Conservation (phyloP, 2,797 vertebrate genomes). For the Sarcophilus harrisii region DNA sequence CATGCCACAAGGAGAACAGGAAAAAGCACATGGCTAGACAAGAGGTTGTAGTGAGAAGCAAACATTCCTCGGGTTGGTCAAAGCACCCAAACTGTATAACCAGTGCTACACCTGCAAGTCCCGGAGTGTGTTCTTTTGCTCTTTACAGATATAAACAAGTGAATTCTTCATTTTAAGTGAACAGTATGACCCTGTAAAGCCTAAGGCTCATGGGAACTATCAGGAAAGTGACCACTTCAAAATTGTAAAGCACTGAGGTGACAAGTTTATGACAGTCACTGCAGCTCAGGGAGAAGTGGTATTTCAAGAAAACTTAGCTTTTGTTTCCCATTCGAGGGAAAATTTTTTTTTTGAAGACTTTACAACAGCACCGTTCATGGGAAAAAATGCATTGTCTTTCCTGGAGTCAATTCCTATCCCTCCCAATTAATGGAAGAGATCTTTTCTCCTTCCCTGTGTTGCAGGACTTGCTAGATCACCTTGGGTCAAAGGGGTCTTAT, state of each 20-base stretch:
- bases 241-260: conserved; percentile 75
- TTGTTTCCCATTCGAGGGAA: conserved; percentile 64
- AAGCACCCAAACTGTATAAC: conserved; percentile 81
- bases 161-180: conserved; percentile 67
- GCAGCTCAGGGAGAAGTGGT: conserved; percentile 78
- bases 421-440: conserved; percentile 46
- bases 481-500: conserved; percentile 48
- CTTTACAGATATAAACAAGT: conserved; percentile 74
- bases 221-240: conserved; percentile 75
- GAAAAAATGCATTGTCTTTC: conserved; percentile 53
- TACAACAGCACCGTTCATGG: conserved; percentile 75
- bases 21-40: conserved; percentile 62
- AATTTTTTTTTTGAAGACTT: conserved; percentile 74
- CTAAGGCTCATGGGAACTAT: conserved; percentile 75
- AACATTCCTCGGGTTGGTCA: conserved; percentile 62
- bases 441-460: conserved; percentile 50
- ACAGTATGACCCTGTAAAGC: conserved; percentile 72
- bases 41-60: conserved; percentile 73
- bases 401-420: conserved; percentile 52
- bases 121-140: conserved; percentile 83
- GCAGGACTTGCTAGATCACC: conserved; percentile 66
- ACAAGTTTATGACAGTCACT: conserved; percentile 74
- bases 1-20: conserved; percentile 67
- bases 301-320: conserved; percentile 72
- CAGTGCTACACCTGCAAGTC: conserved; percentile 78